Evolutionary conservation across 64 coral and sea anemone genomes (phyloP), one percentile per base, ranked within the genome.

Genomic region (Dendrophyllia cribrosa): DNA sequence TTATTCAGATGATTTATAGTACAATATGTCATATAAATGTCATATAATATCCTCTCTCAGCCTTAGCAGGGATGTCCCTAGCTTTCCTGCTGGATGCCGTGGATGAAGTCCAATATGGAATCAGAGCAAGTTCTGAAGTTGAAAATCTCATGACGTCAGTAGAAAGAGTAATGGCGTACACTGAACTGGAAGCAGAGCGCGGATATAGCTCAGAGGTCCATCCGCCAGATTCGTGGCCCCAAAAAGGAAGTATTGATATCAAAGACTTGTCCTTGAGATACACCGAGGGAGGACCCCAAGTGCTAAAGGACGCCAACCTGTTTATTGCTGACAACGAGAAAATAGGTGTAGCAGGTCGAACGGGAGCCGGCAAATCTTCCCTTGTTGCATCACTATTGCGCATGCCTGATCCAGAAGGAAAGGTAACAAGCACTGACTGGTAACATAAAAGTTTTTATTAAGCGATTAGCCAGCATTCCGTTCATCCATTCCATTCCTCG

Each of bases 141-240:
- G 88, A 91, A 72, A 91, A 82, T 45, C 68, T 75, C 20, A 91
- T 91, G 88, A 91, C 88, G 62, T 91, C 88, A 63, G 87, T 89
- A 4, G 87, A 89, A 76, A 89, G 87, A 89, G 51, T 48, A 77
- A 77, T 89, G 2, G 53, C 78, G 59, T 91, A 91, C 21, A 69
- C 76, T 46, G 52, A 73, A 13, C 6, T 91, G 6, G 51, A 90
- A 7, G 0, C 76, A 16, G 88, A 90, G 75, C 76, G 77, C 69
- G 88, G 88, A 20, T 90, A 90, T 24, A 90, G n/a, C 43, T 23
- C 66, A 43, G 15, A 81, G 16, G 49, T n/a, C 43, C 76, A 77
- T 14, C 77, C 88, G 0, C 88, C 88, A 2, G 15, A 58, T 3
- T 77, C 55, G n/a, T 90, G 88, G 88, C 88, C 76, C 22, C 63